Evolutionary conservation across 1,140 invertebrate genomes (phyloP).

Genomic region (Calycopis cecrops): DNA sequence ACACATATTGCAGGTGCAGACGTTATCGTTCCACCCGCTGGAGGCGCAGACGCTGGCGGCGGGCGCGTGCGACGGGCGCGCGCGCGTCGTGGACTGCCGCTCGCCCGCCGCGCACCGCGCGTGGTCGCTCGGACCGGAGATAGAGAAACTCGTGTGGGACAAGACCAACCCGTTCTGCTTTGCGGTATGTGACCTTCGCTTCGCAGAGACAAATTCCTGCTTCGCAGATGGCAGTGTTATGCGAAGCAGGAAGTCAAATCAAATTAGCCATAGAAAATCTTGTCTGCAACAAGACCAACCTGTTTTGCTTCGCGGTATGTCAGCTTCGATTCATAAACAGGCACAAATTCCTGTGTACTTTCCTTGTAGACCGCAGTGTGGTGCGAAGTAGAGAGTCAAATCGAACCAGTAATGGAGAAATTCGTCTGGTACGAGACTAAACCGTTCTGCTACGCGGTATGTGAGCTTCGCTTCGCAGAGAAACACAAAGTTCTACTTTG

Average conservation of each 20-base stretch:
- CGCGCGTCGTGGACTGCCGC: slow-evolving; percentile 88
- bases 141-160: slow-evolving; percentile 94
- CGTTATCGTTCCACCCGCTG: slow-evolving; percentile 90
- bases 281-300: no score
- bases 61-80: slow-evolving; percentile 82
- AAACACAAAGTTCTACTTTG: no score
- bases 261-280: no score
- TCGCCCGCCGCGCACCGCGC: slow-evolving; percentile 77
- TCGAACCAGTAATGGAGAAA: slow-evolving; percentile 89
- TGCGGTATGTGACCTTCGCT: slow-evolving; percentile 76
- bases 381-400: no score
- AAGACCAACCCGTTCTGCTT: slow-evolving; percentile 82
- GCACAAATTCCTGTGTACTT: no score
- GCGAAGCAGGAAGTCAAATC: no score
- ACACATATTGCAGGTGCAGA: slow-evolving; percentile 77
- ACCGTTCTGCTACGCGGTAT: slow-evolving; percentile 84
- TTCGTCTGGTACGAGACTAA: slow-evolving; percentile 89
- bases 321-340: no score
- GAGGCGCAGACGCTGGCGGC: slow-evolving; percentile 88
- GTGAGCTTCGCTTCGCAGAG: no score
- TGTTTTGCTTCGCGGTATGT: no score
- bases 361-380: no score
- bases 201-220: no score
- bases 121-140: slow-evolving; percentile 86
- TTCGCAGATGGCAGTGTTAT: no score